phyloP scores from a whole-genome alignment of 23 tunicate genomes.

The Clavelina lepadiformis region DNA sequence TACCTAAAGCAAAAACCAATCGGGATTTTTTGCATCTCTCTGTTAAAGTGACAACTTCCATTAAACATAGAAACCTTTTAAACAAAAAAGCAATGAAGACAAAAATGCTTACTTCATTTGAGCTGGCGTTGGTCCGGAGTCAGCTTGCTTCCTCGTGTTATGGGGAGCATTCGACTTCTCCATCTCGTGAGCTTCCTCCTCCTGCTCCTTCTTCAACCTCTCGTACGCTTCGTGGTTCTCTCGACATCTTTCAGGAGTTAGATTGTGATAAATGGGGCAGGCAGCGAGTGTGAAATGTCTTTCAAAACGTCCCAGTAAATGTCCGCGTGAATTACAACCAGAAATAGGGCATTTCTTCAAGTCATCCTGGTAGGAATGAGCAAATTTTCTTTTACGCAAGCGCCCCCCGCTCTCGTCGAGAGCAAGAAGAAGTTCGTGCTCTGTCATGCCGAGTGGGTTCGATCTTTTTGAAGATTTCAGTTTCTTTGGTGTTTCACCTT shows the following conservation, averaged over 20 bases:
- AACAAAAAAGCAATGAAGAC: neutral
- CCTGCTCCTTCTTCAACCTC: conserved; percentile 56
- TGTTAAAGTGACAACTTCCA: neutral
- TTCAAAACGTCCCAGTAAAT: conserved; percentile 75
- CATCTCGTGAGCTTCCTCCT: conserved; percentile 17
- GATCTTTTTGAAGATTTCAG: conserved; percentile 30
- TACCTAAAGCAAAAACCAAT: conserved; percentile 9
- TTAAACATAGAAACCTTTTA: neutral
- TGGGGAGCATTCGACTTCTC: conserved; percentile 45
- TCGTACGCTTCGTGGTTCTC: conserved; percentile 79
- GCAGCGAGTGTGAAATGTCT: conserved; percentile 80
- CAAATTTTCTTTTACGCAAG: conserved; percentile 49
- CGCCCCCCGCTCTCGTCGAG: conserved; percentile 72
- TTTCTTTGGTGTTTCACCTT: neutral
- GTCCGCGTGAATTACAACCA: conserved; percentile 87
- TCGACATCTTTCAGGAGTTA: conserved; percentile 80
- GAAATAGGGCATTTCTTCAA: conserved; percentile 84
- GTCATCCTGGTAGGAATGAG: conserved; percentile 75
- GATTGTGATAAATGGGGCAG: conserved; percentile 88
- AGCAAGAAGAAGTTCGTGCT: conserved; percentile 52
- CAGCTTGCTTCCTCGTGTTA: conserved; percentile 74
- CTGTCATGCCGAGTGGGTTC: conserved; percentile 62
- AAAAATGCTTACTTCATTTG: conserved; percentile 39
- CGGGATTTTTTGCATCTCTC: no score
- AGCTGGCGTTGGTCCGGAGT: conserved; percentile 45